phyloP scores from a whole-genome alignment of 2,797 vertebrate species.

The Novumbra hubbsi region DNA sequence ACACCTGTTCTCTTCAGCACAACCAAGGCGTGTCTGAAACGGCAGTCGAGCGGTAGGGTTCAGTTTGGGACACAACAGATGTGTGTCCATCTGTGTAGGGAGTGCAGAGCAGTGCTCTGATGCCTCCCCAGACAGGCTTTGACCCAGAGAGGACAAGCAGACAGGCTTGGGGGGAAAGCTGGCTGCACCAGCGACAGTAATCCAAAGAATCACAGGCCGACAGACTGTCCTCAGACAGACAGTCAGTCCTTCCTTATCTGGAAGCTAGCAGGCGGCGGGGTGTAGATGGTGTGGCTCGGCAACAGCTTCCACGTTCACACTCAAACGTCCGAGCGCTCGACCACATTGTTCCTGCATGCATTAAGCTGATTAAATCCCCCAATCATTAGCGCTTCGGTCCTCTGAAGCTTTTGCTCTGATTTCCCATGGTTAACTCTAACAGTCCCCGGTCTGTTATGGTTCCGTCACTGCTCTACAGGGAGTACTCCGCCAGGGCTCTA shows the following conservation, averaged over 20 bases:
- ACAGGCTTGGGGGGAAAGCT: background rate
- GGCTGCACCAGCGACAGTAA: conserved; percentile 34
- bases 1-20: too few species aligned
- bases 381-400: conserved; percentile 2
- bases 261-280: conserved; percentile 42
- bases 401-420: conserved; percentile 30
- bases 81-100: background rate
- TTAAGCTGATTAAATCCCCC: background rate
- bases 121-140: too few species aligned
- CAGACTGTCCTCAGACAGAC: background rate
- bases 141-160: background rate
- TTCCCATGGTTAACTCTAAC: conserved; percentile 32
- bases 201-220: conserved; percentile 19
- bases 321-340: conserved; percentile 32
- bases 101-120: background rate
- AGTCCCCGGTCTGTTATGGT: conserved; percentile 30
- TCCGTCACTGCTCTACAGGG: conserved; percentile 23
- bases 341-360: conserved; percentile 18
- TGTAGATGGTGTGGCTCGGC: conserved; percentile 1
- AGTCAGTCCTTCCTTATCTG: conserved; percentile 46
- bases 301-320: conserved; percentile 32
- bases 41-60: too few species aligned
- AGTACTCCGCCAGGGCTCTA: background rate
- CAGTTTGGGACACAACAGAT: too few species aligned
- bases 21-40: too few species aligned